Conservation (phyloP, 2,797 vertebrate genomes). For the Sebastes nivosus region DNA sequence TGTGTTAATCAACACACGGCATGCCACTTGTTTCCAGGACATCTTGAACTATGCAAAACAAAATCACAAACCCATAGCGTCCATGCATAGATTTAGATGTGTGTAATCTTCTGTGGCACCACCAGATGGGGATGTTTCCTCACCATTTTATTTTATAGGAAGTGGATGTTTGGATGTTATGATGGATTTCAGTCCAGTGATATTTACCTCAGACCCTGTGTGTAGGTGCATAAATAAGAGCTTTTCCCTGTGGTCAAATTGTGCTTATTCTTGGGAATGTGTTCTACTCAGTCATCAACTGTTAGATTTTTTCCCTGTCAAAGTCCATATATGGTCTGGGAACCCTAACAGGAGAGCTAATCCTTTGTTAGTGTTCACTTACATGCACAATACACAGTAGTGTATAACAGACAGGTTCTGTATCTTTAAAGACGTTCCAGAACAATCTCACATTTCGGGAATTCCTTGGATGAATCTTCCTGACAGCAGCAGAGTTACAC, state of each 20-base stretch:
- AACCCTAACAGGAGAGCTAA: neutral
- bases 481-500: slow-evolving; percentile 38
- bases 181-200: neutral
- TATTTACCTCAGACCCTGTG: neutral
- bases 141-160: neutral
- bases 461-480: slow-evolving; percentile 5
- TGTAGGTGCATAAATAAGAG: neutral
- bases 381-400: neutral
- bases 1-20: slow-evolving; percentile 30
- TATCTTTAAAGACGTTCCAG: neutral
- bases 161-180: neutral
- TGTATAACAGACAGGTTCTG: neutral
- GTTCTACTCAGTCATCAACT: neutral
- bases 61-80: neutral
- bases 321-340: neutral
- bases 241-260: neutral
- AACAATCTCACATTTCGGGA: slow-evolving; percentile 12
- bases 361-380: neutral
- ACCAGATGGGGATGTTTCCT: slow-evolving; percentile 55
- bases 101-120: slow-evolving; percentile 12
- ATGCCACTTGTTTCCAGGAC: slow-evolving; percentile 12
- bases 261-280: neutral
- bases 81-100: neutral
- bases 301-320: neutral
- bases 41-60: slow-evolving; percentile 8